phyloP scores from a whole-genome alignment of 2,888 invertebrate genomes.

The Diachrysia chrysitis region DNA sequence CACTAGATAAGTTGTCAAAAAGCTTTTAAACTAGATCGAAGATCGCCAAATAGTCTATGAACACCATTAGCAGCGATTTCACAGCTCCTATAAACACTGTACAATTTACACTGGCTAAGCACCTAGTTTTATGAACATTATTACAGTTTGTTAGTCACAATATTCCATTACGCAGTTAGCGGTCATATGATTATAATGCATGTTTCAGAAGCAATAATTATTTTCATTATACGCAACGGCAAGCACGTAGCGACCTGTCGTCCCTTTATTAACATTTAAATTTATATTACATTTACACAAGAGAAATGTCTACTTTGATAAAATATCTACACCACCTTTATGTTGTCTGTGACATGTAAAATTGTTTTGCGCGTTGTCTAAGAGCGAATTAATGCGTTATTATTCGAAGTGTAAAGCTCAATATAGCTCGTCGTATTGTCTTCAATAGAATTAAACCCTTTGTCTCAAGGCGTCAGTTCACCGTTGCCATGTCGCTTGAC shows the following conservation, averaged over 20 bases:
- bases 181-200: slow-evolving; percentile 73
- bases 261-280: slow-evolving; percentile 82
- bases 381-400: slow-evolving; percentile 67
- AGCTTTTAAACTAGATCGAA: slow-evolving; percentile 83
- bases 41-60: slow-evolving; percentile 75
- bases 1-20: slow-evolving; percentile 81
- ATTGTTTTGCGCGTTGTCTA: slow-evolving; percentile 60
- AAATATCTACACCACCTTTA: slow-evolving; percentile 75
- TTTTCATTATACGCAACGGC: slow-evolving; percentile 74
- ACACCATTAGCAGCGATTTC: slow-evolving; percentile 78
- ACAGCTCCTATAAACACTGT: slow-evolving; percentile 50
- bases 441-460: slow-evolving; percentile 84
- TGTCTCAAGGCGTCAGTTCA: slow-evolving; percentile 85
- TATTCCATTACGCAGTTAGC: slow-evolving; percentile 64
- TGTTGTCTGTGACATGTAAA: slow-evolving; percentile 73
- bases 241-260: slow-evolving; percentile 75
- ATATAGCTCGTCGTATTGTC: slow-evolving; percentile 66
- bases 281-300: slow-evolving; percentile 78
- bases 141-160: slow-evolving; percentile 56
- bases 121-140: slow-evolving; percentile 45
- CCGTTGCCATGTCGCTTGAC: slow-evolving; percentile 82
- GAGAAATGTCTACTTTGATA: slow-evolving; percentile 77
- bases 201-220: slow-evolving; percentile 75
- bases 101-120: slow-evolving; percentile 53
- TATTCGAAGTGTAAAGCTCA: slow-evolving; percentile 70